phyloP scores from a whole-genome alignment of 2,797 vertebrate genomes.

The Ataeniobius toweri region DNA sequence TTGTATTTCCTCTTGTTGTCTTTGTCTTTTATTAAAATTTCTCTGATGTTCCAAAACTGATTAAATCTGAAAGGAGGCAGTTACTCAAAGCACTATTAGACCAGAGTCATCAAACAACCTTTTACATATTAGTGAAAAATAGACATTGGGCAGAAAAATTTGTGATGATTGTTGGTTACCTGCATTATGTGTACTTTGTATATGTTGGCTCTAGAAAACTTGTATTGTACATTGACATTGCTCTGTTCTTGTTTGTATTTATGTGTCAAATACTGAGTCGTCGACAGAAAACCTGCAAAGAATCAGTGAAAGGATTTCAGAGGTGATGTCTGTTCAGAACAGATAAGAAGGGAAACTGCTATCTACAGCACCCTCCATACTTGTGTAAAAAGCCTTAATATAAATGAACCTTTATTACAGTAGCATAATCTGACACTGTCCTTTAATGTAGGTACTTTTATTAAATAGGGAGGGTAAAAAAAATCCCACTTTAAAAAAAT shows the following conservation, averaged over 20 bases:
- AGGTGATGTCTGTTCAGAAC: neutral
- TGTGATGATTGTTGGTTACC: constrained; percentile 17
- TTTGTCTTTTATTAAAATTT: neutral
- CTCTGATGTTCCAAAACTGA: neutral
- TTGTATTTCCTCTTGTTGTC: neutral
- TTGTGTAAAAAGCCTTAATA: constrained; percentile 3
- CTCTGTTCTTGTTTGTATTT: constrained; percentile 18
- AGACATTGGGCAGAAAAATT: neutral
- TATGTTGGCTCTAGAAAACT: constrained; percentile 14
- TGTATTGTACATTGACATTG: constrained; percentile 20
- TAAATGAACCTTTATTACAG: neutral
- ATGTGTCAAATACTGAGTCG: neutral
- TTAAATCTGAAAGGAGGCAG: neutral
- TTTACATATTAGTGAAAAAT: neutral
- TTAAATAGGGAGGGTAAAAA: too few species aligned
- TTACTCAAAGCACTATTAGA: neutral
- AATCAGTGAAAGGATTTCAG: neutral
- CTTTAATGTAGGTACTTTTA: neutral
- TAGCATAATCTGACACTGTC: neutral
- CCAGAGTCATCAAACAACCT: neutral
- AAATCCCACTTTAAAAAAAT: neutral
- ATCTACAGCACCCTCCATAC: neutral
- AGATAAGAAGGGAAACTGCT: neutral
- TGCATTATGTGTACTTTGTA: constrained; percentile 21
- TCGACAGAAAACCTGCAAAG: neutral